Conservation (phyloP, 64 coral and sea anemone genomes). For the Dendrophyllia cribrosa region DNA sequence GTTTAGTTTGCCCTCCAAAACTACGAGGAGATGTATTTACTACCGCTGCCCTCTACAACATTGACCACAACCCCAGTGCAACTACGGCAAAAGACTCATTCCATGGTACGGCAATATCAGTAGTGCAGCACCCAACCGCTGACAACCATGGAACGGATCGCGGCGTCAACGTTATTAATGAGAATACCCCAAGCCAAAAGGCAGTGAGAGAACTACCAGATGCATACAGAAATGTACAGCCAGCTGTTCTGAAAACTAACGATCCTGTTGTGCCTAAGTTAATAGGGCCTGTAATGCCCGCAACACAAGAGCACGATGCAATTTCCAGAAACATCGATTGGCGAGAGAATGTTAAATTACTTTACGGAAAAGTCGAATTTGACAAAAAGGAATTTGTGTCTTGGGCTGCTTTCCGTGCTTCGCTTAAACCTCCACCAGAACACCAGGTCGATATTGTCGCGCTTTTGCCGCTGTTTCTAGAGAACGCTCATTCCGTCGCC, state of each 20-base stretch:
- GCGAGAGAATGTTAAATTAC: no score
- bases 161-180: conserved; percentile 30
- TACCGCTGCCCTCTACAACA: conserved; percentile 61
- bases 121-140: conserved; percentile 61
- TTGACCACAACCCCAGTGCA: conserved; percentile 70
- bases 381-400: no score
- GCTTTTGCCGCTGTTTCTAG: no score
- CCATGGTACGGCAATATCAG: conserved; percentile 54
- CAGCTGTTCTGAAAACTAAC: conserved; percentile 55
- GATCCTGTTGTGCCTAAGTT: conserved; percentile 45
- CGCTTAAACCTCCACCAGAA: no score
- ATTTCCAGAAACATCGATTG: no score
- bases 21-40: conserved; percentile 62
- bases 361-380: no score
- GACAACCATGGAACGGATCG: conserved; percentile 50
- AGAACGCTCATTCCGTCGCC: no score
- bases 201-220: conserved; percentile 57
- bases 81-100: conserved; percentile 69
- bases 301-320: no score
- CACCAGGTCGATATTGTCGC: no score
- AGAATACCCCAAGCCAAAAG: conserved; percentile 23
- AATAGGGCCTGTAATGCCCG: no score
- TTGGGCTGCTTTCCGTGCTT: no score
- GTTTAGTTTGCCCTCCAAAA: conserved; percentile 69
- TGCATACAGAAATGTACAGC: conserved; percentile 52